Conservation (phyloP, 2,888 invertebrate species). For the Andrena trimmerana region DNA sequence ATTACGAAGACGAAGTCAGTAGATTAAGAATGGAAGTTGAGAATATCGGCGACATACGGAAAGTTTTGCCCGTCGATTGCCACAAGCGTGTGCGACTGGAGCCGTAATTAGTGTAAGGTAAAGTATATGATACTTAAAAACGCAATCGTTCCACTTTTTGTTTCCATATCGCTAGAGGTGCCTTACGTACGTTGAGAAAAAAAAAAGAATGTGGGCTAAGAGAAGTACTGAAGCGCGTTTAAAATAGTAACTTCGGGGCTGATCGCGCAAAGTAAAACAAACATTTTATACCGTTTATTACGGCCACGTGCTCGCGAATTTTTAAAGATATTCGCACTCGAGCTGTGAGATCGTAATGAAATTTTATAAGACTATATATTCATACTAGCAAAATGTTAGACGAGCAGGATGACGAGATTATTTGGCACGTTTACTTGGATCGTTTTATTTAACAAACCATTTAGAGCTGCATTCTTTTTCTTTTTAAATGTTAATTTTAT, state of each 20-base stretch:
- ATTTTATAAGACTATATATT: slow-evolving; percentile 5
- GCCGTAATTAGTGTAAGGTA: slow-evolving; percentile 84
- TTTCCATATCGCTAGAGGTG: slow-evolving; percentile 41
- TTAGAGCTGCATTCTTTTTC: slow-evolving; percentile 41
- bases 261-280: neutral
- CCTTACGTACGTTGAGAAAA: slow-evolving; percentile 45
- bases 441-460: slow-evolving; percentile 61
- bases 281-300: slow-evolving; percentile 14
- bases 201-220: slow-evolving; percentile 17
- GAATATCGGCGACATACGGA: slow-evolving; percentile 93
- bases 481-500: slow-evolving; percentile 39
- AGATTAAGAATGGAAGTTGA: slow-evolving; percentile 91
- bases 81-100: slow-evolving; percentile 92
- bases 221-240: slow-evolving; percentile 9
- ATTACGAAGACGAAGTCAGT: slow-evolving; percentile 92
- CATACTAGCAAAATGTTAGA: neutral
- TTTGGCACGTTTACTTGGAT: slow-evolving; percentile 54
- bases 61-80: slow-evolving; percentile 92
- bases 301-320: slow-evolving; percentile 1
- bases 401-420: slow-evolving; percentile 32
- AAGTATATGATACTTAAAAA: slow-evolving; percentile 21
- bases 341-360: slow-evolving; percentile 1
- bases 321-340: neutral
- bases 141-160: slow-evolving; percentile 34
- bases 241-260: slow-evolving; percentile 5